phyloP scores from a whole-genome alignment of 2,797 vertebrate species.

The Antrozous pallidus region DNA sequence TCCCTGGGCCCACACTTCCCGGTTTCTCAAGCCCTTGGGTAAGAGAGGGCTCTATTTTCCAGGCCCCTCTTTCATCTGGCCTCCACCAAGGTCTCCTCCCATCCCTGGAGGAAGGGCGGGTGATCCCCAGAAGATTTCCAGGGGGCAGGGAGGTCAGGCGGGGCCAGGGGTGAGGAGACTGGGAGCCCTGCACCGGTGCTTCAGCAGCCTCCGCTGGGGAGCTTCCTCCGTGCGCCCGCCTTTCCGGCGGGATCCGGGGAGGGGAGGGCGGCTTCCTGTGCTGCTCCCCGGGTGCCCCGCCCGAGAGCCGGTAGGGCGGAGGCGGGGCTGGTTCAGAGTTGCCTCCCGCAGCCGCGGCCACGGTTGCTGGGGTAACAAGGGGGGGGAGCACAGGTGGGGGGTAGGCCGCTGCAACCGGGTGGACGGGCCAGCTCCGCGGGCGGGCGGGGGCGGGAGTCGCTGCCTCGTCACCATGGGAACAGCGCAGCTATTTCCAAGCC shows the following conservation, averaged over 20 bases:
- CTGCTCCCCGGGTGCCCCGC: not conserved
- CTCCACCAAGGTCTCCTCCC: not conserved
- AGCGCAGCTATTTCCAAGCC: constrained; percentile 71
- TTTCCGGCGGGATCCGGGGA: constrained; percentile 7
- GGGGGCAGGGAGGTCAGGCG: constrained; percentile 30
- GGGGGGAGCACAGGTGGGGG: not conserved
- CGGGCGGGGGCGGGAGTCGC: constrained; percentile 49
- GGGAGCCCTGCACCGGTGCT: not conserved
- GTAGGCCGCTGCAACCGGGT: not conserved
- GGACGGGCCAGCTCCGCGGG: not conserved
- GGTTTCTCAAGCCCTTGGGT: not conserved
- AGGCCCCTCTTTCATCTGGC: not conserved
- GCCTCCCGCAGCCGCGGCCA: not conserved
- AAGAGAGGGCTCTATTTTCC: not conserved
- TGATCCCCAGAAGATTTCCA: not conserved
- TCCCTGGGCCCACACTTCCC: not conserved
- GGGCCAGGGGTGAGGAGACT: not conserved
- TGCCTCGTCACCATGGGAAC: constrained; percentile 77
- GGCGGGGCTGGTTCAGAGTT: not conserved
- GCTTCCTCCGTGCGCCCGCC: constrained; percentile 17
- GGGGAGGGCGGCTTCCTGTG: constrained; percentile 31
- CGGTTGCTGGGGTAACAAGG: constrained; percentile 71
- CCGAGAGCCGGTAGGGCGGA: not conserved
- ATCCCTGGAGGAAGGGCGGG: not conserved
- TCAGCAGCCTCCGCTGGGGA: not conserved